A percentile compares a stretch with the other conserved stretches of the same genome.
Evolutionary conservation across 2,797 vertebrate species (phyloP).

Genomic region (Megaceryle alcyon): DNA sequence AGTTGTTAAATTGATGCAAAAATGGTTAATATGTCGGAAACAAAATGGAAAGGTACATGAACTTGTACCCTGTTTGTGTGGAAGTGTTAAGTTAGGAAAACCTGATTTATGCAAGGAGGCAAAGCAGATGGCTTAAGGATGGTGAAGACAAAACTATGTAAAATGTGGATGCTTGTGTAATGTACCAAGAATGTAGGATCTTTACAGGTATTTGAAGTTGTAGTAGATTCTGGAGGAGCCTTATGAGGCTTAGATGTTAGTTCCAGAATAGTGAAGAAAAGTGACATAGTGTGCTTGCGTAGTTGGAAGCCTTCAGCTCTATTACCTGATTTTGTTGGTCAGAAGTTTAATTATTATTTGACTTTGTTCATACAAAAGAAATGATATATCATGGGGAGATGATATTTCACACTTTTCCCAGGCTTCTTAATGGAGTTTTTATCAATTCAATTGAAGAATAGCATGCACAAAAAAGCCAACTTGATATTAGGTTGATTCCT

Average conservation of each 20-base stretch:
- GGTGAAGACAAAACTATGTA: background rate
- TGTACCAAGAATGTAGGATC: background rate
- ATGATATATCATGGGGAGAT: background rate
- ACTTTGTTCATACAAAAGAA: background rate
- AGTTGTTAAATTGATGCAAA: background rate
- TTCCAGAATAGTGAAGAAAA: background rate
- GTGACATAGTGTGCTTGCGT: background rate
- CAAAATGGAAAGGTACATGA: background rate
- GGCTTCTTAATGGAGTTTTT: constrained; percentile 10
- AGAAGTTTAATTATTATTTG: background rate
- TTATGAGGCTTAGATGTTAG: background rate
- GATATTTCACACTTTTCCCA: background rate
- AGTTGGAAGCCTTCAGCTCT: background rate
- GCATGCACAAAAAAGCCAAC: background rate
- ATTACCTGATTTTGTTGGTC: background rate
- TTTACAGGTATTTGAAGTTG: background rate
- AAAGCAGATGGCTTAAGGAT: background rate
- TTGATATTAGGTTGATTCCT: background rate
- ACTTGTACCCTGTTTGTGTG: background rate
- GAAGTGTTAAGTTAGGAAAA: background rate
- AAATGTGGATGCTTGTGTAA: background rate
- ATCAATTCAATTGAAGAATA: background rate
- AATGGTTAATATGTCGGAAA: background rate
- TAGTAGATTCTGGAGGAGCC: background rate
- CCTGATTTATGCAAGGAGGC: background rate